These are phyloP conservation scores for Sinocyclocheilus grahami DNA, from an alignment of 2,113 vertebrate species.

Conservation along the genomic window DNA sequence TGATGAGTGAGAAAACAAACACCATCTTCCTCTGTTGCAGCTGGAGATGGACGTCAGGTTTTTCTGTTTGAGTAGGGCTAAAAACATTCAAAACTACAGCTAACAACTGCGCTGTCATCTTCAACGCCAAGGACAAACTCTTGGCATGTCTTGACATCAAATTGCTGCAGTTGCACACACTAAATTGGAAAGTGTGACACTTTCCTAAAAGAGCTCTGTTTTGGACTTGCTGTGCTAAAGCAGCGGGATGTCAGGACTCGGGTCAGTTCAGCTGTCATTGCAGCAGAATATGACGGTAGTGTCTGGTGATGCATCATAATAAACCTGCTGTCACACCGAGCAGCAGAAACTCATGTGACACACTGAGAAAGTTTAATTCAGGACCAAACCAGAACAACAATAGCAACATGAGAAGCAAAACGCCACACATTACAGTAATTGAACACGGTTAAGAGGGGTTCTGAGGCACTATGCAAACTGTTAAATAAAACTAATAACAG, in stretches of 20 bases:
- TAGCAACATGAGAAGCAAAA: background rate
- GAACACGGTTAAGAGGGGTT: background rate
- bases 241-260: background rate
- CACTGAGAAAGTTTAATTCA: background rate
- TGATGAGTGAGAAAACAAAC: background rate
- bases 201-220: background rate
- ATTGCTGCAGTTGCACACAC: background rate
- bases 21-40: background rate
- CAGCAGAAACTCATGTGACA: background rate
- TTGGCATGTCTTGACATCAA: background rate
- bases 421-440: background rate
- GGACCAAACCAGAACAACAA: background rate
- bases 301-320: background rate
- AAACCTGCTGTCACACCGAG: background rate
- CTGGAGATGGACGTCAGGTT: background rate
- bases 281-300: background rate
- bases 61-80: background rate
- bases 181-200: conserved; percentile 15
- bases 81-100: background rate
- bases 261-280: conserved; percentile 25
- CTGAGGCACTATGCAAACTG: background rate
- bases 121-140: background rate
- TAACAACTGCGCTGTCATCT: background rate
- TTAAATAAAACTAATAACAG: background rate
- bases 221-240: background rate